Base-by-base conservation (phyloP, 1,140 invertebrate species). In the Magallana gigas region DNA sequence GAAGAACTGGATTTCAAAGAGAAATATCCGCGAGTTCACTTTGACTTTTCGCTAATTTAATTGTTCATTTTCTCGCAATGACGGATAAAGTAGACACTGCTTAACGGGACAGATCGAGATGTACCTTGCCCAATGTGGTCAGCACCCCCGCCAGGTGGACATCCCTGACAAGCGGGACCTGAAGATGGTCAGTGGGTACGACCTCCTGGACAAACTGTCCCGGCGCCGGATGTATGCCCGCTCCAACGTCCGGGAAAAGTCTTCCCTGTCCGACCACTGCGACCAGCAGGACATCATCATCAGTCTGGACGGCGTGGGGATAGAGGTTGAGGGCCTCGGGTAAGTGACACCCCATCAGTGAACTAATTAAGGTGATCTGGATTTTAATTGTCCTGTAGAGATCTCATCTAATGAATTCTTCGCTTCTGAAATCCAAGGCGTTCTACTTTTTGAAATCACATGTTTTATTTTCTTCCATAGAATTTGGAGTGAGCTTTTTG, bases 181-280 rank as follows among this genome's bases (percentile, higher is more conserved):
- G 58, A 84, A 84, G 29, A 84, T 84, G 83, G 83, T 62, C 29
- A 84, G 83, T 62, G 87, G 87, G 3, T 88, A 88, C 83, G 87
- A 85, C 48, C 81, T 88, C 29, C 48, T 88, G n/a, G 87, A 88
- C 62, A 85, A 83, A 71, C 56, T 88, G 8, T 88, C 84, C 6
- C 84, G 84, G 18, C 58, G 87, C 4, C n/a, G 87, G 23, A 84
- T 84, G 48, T 88, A 88, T 56, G 84, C 80, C 6, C 57, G 62
- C 12, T 85, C 84, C 11, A 84, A 88, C 48, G 84, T 83, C 7
- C 58, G 84, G 3, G 87, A 88, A 23, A 85, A 68, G 58, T 83
- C 87, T 9, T 85, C 83, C 56, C 83, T 84, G 5, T 84, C 57
- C 0, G 58, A 83, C 48, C 48, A 62, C 57, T 83, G 36, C n/a